Conservation (phyloP, 2,888 invertebrate genomes). For the Drosophila pegasa region DNA sequence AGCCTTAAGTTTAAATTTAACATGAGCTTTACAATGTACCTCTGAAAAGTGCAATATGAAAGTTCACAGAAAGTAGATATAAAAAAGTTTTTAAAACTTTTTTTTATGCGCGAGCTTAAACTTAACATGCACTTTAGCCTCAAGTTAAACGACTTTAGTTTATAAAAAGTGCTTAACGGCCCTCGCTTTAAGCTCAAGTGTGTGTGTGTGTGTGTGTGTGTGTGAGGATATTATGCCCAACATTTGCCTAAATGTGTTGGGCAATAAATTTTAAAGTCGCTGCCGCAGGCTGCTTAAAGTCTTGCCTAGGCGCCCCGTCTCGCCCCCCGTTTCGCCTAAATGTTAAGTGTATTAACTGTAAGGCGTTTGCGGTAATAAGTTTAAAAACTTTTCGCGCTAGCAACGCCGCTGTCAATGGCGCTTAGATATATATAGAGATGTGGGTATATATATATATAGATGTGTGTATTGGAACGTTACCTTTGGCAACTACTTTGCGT, state of each 20-base stretch:
- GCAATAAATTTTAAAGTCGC: slow-evolving; percentile 78
- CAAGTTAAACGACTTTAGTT: not conserved
- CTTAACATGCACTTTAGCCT: not conserved
- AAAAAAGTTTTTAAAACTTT: not conserved
- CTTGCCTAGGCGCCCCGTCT: slow-evolving; percentile 10
- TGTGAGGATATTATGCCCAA: slow-evolving; percentile 40
- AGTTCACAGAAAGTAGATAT: not conserved
- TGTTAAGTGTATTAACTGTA: slow-evolving; percentile 62
- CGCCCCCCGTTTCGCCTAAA: not conserved
- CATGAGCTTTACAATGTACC: not conserved
- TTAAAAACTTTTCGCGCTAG: slow-evolving; percentile 68
- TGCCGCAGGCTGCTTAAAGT: slow-evolving; percentile 60
- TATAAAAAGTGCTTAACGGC: not conserved
- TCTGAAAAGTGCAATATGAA: no score
- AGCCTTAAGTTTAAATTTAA: not conserved
- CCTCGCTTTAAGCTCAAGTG: slow-evolving; percentile 32
- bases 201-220: slow-evolving; percentile 14
- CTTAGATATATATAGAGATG: not conserved
- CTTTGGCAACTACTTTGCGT: slow-evolving; percentile 73
- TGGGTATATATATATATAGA: not conserved
- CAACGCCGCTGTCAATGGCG: slow-evolving; percentile 6
- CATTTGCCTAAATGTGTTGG: slow-evolving; percentile 54
- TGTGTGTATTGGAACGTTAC: slow-evolving; percentile 12
- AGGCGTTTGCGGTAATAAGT: slow-evolving; percentile 75
- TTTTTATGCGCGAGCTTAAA: not conserved